Evolutionary conservation across 2,113 vertebrate genomes (phyloP).

Genomic region (Corydoras maculifer): DNA sequence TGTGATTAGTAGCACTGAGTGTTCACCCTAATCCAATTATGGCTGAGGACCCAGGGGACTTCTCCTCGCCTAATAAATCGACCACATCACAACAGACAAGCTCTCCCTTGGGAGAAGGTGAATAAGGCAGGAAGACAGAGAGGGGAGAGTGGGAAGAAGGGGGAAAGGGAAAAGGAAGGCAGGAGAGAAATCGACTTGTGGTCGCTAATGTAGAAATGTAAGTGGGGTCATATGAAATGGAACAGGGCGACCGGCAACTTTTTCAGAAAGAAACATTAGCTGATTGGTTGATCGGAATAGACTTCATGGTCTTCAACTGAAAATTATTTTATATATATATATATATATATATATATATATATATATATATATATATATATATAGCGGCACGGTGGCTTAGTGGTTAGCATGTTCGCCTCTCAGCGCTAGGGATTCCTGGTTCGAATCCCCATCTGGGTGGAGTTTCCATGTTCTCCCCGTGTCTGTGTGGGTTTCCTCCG

Average conservation of each 20-base stretch:
- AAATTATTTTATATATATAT: no score
- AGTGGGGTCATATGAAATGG: slow-evolving; percentile 18
- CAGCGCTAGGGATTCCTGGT: no score
- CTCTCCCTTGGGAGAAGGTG: slow-evolving; percentile 26
- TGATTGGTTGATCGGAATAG: slow-evolving; percentile 16
- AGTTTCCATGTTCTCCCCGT: no score
- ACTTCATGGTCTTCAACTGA: no score
- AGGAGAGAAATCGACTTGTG: not conserved
- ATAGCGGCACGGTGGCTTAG: no score
- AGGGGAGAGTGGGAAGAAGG: not conserved
- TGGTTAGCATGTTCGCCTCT: no score
- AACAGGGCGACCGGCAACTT: slow-evolving; percentile 2
- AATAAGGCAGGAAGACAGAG: not conserved
- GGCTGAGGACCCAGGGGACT: slow-evolving; percentile 33
- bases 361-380: no score
- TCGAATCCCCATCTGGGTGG: no score
- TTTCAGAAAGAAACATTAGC: slow-evolving; percentile 25
- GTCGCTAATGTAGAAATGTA: slow-evolving; percentile 7
- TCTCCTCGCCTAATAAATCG: slow-evolving; percentile 47
- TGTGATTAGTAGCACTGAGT: slow-evolving; percentile 53
- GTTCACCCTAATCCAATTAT: slow-evolving; percentile 57
- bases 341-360: no score
- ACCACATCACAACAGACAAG: slow-evolving; percentile 38
- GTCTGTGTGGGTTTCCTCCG: no score
- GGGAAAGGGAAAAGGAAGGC: slow-evolving; percentile 1